Base-by-base conservation (phyloP, 1,140 invertebrate genomes). In the Calycopis cecrops region DNA sequence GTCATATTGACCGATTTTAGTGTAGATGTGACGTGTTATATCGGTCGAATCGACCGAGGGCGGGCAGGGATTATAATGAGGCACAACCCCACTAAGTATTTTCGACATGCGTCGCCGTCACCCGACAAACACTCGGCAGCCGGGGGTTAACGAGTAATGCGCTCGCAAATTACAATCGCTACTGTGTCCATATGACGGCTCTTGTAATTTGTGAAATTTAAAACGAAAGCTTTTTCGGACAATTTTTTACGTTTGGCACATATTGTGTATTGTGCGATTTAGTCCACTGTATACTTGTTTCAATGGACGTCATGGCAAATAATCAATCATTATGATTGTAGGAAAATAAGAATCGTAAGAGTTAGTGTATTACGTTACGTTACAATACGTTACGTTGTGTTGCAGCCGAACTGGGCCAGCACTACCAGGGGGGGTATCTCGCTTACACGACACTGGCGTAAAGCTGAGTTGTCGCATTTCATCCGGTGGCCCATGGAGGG, bases 81-180 rank as follows among this genome's bases (percentile, higher is more conserved):
- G 72, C 68, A 65, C 74, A 63, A 69, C 77, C 80, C 78, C 80
- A 76, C 76, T 83, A 85, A 86, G 83, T 78, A 86, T 85, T 85
- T 80, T 81, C 71, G 81, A 85, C 83, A 86, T 86, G 83, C 83
- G 81, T 83, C 71, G 78, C 76, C 79, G 76, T 77, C 81, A 69
- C 79, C 79, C 83, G 76, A 63, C 80, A 84, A 86, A 84, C 79
- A 85, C 80, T 81, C 74, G 64, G 70, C 69, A 28, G 51, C 37
- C 37, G 55, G 68, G 78, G 76, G 79, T 71, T 75, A 72, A 72
- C 69, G 65, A 71, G 67, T 59, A 71, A 54, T 53, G 52, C 38
- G 42, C 62, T 73, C 69, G 60, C 68, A 73, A 74, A 78, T 76
- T 72, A 71, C 66, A 60, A 59, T 65, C 57, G 66, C 69, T 71